phyloP scores from a whole-genome alignment of 1,140 invertebrate genomes.

The Vanessa atalanta region DNA sequence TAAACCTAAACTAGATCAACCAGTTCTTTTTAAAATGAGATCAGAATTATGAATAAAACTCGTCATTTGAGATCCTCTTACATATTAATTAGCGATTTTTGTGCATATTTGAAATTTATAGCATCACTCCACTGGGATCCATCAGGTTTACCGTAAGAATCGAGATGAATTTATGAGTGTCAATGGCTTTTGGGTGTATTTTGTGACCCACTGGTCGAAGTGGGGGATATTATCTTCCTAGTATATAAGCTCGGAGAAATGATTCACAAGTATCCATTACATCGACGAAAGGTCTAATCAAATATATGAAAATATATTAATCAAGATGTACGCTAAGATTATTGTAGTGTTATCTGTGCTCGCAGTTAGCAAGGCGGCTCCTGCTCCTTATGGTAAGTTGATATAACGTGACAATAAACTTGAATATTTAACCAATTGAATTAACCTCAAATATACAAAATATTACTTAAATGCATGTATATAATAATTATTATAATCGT shows the following conservation, averaged over 20 bases:
- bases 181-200: constrained; percentile 54
- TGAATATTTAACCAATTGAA: not conserved
- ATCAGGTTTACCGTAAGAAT: constrained; percentile 66
- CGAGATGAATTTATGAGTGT: constrained; percentile 64
- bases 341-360: constrained; percentile 50
- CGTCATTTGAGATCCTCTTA: constrained; percentile 24
- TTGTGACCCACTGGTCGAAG: constrained; percentile 56
- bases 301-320: constrained; percentile 39
- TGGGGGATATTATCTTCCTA: constrained; percentile 56
- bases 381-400: constrained; percentile 46
- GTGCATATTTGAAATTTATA: constrained; percentile 37
- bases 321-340: constrained; percentile 56
- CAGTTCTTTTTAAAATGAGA: constrained; percentile 3
- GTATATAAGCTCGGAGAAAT: constrained; percentile 74
- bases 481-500: too few species aligned
- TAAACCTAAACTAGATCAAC: constrained; percentile 14
- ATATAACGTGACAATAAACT: not conserved
- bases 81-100: constrained; percentile 48
- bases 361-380: constrained; percentile 49
- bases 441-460: too few species aligned
- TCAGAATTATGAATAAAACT: constrained; percentile 17
- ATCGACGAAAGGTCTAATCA: constrained; percentile 53
- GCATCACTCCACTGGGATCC: constrained; percentile 41
- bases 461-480: too few species aligned
- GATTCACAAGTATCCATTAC: constrained; percentile 62